These are phyloP conservation scores for Oryctolagus cuniculus DNA, from an alignment of 2,113 vertebrate genomes.

Conservation along the genomic window mOryCun1.1 NC_091432.1:165985501-165986000, in stretches of 20 bases:
- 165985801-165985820: background rate
- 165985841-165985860: background rate
- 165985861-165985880: background rate
- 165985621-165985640: background rate
- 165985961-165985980: background rate
- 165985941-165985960: background rate
- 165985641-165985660: background rate
- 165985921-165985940: background rate
- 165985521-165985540: background rate
- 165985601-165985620: background rate
- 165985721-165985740: background rate
- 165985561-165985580: constrained; percentile 28
- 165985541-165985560: background rate
- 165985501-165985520: background rate
- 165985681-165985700: constrained; percentile 5
- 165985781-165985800: background rate
- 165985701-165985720: background rate
- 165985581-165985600: constrained; percentile 60
- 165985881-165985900: background rate
- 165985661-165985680: background rate
- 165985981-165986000: background rate
- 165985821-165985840: background rate
- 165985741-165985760: background rate
- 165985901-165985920: background rate
- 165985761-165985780: background rate